phyloP scores from a whole-genome alignment of 2,113 vertebrate species.

The Ceuthmochares aereus region DNA sequence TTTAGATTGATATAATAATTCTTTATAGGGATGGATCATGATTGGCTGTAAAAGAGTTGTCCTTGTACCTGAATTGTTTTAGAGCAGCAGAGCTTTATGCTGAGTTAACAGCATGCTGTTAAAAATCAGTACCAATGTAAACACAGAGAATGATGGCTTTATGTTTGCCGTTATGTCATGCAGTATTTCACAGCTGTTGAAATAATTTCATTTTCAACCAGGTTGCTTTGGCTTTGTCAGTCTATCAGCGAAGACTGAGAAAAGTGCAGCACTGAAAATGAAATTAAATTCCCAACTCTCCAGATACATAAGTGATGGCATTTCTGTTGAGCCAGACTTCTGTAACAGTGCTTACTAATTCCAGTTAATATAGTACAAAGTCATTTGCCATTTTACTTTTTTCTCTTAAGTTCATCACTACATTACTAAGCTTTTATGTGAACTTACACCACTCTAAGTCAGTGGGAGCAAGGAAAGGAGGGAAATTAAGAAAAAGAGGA shows the following conservation, averaged over 20 bases:
- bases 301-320: neutral
- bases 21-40: conserved; percentile 42
- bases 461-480: neutral
- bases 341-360: neutral
- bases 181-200: conserved; percentile 66
- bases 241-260: conserved; percentile 16
- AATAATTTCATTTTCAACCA: conserved; percentile 65
- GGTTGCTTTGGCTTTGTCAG: conserved; percentile 49
- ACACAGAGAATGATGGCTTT: conserved; percentile 60
- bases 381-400: conserved; percentile 1
- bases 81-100: conserved; percentile 65
- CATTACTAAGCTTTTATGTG: neutral
- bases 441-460: neutral
- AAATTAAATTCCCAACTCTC: conserved; percentile 34
- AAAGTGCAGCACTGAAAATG: conserved; percentile 2
- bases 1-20: conserved; percentile 65
- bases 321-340: neutral
- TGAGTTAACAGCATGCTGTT: conserved; percentile 62
- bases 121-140: conserved; percentile 57
- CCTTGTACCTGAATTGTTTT: conserved; percentile 72
- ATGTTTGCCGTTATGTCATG: conserved; percentile 32
- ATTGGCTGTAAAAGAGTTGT: conserved; percentile 53
- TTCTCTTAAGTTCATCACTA: neutral
- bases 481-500: neutral
- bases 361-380: neutral